Evolutionary conservation across 2,797 vertebrate genomes (phyloP), one percentile per base, ranked within the genome.

Genomic region (Chelmon rostratus): DNA sequence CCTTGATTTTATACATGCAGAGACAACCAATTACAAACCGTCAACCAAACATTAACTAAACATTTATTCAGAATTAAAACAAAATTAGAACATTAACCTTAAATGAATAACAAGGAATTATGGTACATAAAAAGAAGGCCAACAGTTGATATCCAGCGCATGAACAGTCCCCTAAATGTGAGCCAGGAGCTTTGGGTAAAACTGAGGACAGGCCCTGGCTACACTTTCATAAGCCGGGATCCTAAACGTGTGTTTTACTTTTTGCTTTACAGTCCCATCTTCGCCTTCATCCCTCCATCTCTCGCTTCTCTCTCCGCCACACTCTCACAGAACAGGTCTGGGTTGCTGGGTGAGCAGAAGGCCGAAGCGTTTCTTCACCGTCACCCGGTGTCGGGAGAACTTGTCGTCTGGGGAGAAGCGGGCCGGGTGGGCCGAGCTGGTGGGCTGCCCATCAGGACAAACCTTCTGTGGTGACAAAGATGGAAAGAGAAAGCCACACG

Each of bases 321-420:
- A 7, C 23, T 18, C 50, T 90, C 92, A 98, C 83, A 98, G 89
- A 16, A 97, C 59, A 2, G 96, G 96, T 35, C 88, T 93, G 19
- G 97, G 96, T 58, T 96, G 96, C 88, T 98, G 97, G 52, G 97
- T 98, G 75, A 97, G 92, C 76, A 98, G 95, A 2, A 98, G 88
- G 47, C 95, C 94, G 38, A 98, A 98, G 53, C 97, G 95, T 81
- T 96, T 98, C 95, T 98, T 98, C 86, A 98, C 38, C 4, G 93
- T 95, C 85, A 98, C 95, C 4, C 97, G 87, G 87, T 98, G 96
- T 33, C 96, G 80, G 38, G 97, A 98, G 89, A 97, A 98, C 85
- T 98, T 97, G 91, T 98, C 97, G n/a, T 98, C 97, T 0, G 97
- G 97, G 18, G 97, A 98, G 90, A 98, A 98, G 3, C 97, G 96